phyloP scores from a whole-genome alignment of 2,113 vertebrate species.

The Synchiropus splendidus region DNA sequence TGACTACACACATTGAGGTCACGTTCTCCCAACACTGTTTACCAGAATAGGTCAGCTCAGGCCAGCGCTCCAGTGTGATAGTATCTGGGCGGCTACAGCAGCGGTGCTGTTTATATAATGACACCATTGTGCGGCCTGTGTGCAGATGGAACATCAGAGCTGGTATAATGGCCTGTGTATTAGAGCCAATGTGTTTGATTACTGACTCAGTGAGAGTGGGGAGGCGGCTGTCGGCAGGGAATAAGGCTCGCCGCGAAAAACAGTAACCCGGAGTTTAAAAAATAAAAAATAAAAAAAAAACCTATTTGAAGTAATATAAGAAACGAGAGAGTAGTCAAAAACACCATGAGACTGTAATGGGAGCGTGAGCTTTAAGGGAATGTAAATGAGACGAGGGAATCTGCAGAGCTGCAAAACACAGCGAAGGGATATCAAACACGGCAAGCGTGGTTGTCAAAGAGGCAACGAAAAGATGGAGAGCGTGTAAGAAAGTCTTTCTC shows the following conservation, averaged over 20 bases:
- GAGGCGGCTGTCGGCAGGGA: conserved; percentile 54
- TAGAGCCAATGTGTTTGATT: conserved; percentile 68
- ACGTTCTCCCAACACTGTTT: conserved; percentile 52
- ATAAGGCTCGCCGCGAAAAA: not conserved
- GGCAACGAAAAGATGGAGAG: conserved; percentile 32
- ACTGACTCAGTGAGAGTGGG: conserved; percentile 55
- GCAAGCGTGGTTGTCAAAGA: conserved; percentile 47
- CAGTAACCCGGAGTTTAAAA: no score
- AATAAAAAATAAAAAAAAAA: conserved; percentile 22
- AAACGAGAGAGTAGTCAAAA: conserved; percentile 38
- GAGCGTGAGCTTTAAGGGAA: conserved; percentile 62
- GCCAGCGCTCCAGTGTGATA: conserved; percentile 40
- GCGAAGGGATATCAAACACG: conserved; percentile 56
- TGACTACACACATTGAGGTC: conserved; percentile 43
- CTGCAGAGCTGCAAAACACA: conserved; percentile 56
- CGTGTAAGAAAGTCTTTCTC: conserved; percentile 27
- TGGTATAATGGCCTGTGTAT: conserved; percentile 62
- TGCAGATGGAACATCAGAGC: conserved; percentile 64
- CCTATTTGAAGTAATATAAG: conserved; percentile 55
- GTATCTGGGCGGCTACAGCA: conserved; percentile 41
- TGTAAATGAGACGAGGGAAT: conserved; percentile 64
- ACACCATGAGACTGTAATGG: conserved; percentile 55
- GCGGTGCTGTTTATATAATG: conserved; percentile 61
- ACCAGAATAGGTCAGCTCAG: conserved; percentile 47
- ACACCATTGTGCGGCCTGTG: conserved; percentile 59